A percentile compares a stretch with the other conserved stretches of the same genome.
Conservation (phyloP, 1,140 invertebrate species). For the Heliothis virescens region DNA sequence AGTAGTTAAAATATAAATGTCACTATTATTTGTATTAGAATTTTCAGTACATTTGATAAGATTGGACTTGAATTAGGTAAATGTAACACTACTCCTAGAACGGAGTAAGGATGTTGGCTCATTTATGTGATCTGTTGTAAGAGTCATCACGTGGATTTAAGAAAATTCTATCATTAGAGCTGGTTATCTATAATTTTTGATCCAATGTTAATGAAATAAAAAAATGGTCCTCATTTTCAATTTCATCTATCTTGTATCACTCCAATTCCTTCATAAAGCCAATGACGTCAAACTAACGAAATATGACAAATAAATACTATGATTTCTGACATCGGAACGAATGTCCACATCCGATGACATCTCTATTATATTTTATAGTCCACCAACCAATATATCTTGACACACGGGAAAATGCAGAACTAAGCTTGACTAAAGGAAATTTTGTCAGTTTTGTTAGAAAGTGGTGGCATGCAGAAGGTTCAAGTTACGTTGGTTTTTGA, state of each 20-base stretch:
- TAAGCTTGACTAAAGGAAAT: not conserved
- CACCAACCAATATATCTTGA: not conserved
- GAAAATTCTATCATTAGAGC: too few relatives aligned
- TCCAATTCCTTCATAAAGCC: not conserved
- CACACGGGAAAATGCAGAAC: not conserved
- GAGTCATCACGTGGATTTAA: too few relatives aligned
- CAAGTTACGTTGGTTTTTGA: not conserved
- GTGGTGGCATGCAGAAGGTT: not conserved
- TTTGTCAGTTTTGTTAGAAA: not conserved
- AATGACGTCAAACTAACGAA: constrained; percentile 25
- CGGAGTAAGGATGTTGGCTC: not conserved
- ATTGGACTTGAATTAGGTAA: too few relatives aligned
- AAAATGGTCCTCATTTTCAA: not conserved
- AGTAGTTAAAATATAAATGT: too few relatives aligned
- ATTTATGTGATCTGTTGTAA: too few relatives aligned
- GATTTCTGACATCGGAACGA: not conserved
- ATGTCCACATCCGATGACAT: constrained; percentile 4
- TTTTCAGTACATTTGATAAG: too few relatives aligned
- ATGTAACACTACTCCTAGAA: too few relatives aligned
- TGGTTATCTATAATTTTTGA: too few relatives aligned
- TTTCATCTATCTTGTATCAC: not conserved
- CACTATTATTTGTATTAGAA: too few relatives aligned
- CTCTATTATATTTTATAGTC: constrained; percentile 18
- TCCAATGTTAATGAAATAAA: too few relatives aligned
- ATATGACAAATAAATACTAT: constrained; percentile 14